These are phyloP conservation scores for Acronicta alni DNA, from an alignment of 2,888 invertebrate genomes.

Conservation along the genomic window DNA sequence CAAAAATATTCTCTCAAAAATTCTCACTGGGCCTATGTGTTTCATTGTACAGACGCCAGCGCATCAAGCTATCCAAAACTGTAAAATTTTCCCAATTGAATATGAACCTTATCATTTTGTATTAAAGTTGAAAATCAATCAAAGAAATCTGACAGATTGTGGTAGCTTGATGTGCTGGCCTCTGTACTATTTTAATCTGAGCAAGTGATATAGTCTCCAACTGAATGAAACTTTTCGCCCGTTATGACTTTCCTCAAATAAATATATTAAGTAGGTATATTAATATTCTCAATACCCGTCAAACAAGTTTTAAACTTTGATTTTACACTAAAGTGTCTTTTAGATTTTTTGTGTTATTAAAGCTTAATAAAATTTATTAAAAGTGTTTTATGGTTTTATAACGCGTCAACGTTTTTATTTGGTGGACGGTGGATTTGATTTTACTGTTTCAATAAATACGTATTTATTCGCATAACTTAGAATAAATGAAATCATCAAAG, in stretches of 20 bases:
- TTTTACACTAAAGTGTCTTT: constrained; percentile 24
- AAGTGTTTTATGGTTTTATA: constrained; percentile 45
- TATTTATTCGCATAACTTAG: constrained; percentile 21
- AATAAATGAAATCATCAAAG: constrained; percentile 3
- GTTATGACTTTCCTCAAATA: constrained; percentile 42
- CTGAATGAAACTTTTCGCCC: constrained; percentile 11
- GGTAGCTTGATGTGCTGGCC: too few relatives aligned
- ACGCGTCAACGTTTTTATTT: constrained; percentile 42
- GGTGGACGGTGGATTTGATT: constrained; percentile 20
- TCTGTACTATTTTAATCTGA: too few relatives aligned
- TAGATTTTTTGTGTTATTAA: constrained; percentile 23
- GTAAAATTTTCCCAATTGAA: too few relatives aligned
- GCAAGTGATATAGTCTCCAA: too few relatives aligned
- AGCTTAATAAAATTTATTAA: constrained; percentile 39
- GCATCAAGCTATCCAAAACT: too few relatives aligned
- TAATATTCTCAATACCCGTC: constrained; percentile 5
- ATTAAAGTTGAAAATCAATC: too few relatives aligned
- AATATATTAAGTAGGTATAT: background rate
- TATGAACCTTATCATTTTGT: too few relatives aligned
- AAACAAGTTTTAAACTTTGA: constrained; percentile 31
- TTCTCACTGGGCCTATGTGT: too few relatives aligned
- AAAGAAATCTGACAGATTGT: too few relatives aligned
- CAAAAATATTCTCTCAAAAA: too few relatives aligned
- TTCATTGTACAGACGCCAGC: too few relatives aligned
- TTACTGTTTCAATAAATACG: constrained; percentile 10